Evolutionary conservation across 1,140 invertebrate species (phyloP), one percentile per base, ranked within the genome.

Genomic region (Drosophila hydei): DNA sequence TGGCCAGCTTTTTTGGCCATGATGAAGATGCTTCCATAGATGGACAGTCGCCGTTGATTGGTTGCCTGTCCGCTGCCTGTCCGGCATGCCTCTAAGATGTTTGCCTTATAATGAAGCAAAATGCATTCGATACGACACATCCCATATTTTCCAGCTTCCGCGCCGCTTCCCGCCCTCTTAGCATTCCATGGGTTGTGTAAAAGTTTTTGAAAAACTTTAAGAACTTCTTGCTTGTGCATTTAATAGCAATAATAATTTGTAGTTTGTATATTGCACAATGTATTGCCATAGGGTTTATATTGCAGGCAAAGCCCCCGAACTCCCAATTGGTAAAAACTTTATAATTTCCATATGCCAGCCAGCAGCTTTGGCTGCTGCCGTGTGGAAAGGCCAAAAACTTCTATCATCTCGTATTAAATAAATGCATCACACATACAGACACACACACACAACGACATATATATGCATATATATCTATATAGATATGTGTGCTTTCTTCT

Each of bases 231-330:
- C 81, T 65, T 85, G 74, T 81, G 74, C 80, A 87, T 85, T 85
- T 85, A 85, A 85, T 85, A 85, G 81, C 80, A 85, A 85, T 87
- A 85, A 85, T 85, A 80, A 85, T 85, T 85, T 85, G 69, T 59
- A 87, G 80, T 75, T 87, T 81, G 61, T 81, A 68, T 59, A 81
- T 80, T 83, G 62, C 75, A 78, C 56, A 81, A 83, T 81, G 52
- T 81, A 62, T 75, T 60, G 79, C 61, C 77, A 67, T 43, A 60
- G 75, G 70, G 55, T 55, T 67, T 65, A 58, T 23, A 48, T 64
- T 71, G 50, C 67, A 47, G 4, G 8, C 56, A 12, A 30, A 12
- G 4, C 4, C 14, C 21, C 16, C 30, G 11, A 21, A 12, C 19
- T 38, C 47, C 23, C 45, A 52, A 48, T 36, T 45, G 64, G 40